These are phyloP conservation scores for Heliconius ethilla DNA, from an alignment of 2,888 invertebrate genomes.

Conservation along the genomic window DNA sequence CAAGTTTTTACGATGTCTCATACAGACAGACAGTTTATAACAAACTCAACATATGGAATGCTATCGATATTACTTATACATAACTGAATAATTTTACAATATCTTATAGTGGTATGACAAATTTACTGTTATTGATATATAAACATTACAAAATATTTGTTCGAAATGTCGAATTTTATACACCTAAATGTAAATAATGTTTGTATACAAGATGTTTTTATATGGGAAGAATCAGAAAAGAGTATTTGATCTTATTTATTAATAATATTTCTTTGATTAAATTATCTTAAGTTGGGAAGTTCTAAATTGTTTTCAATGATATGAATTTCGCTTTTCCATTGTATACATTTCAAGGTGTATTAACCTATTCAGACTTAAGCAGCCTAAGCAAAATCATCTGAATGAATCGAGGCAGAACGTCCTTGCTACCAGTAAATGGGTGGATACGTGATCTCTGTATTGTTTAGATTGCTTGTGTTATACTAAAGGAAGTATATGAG, in stretches of 20 bases:
- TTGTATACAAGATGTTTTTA: background rate
- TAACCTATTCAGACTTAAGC: background rate
- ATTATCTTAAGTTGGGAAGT: background rate
- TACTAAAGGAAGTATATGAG: conserved; percentile 7
- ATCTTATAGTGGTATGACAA: background rate
- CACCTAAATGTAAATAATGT: background rate
- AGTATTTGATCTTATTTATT: too few relatives aligned
- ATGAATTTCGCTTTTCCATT: background rate
- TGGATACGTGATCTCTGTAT: conserved; percentile 46
- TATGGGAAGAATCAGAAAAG: background rate
- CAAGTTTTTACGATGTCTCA: background rate
- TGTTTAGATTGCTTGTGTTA: conserved; percentile 39
- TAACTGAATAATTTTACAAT: conserved; percentile 1
- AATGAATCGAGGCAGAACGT: conserved; percentile 45
- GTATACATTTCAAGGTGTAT: background rate
- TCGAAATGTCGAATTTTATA: background rate
- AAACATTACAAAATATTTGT: background rate
- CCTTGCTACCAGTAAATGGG: conserved; percentile 39
- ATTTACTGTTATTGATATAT: background rate
- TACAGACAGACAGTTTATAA: background rate
- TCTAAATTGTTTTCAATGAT: background rate
- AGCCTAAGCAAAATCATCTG: conserved; percentile 40
- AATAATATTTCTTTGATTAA: too few relatives aligned
- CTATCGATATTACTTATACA: background rate
- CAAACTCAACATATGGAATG: background rate